phyloP scores from a whole-genome alignment of 2,113 vertebrate genomes.

The Meles meles region DNA sequence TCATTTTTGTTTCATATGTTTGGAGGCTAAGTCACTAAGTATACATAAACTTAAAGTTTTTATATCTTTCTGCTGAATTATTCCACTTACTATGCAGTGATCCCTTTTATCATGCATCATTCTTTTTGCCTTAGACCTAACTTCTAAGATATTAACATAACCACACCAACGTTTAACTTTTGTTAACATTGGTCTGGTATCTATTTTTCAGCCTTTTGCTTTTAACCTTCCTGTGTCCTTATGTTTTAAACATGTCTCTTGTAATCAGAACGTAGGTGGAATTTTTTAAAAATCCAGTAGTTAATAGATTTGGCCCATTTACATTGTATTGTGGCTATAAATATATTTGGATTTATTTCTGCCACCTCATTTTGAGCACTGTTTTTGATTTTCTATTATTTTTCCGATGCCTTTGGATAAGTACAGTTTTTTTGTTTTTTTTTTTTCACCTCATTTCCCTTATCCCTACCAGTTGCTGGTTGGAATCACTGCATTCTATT shows the following conservation, averaged over 20 bases:
- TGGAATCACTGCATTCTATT: not conserved
- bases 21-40: not conserved
- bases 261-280: not conserved
- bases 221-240: slow-evolving; percentile 13
- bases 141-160: not conserved
- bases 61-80: not conserved
- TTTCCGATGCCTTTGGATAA: not conserved
- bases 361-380: not conserved
- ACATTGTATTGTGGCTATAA: slow-evolving; percentile 44
- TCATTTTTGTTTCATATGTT: not conserved
- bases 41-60: not conserved
- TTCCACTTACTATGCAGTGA: not conserved
- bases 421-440: slow-evolving; percentile 11
- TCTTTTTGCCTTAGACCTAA: slow-evolving; percentile 7
- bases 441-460: not conserved
- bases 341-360: slow-evolving; percentile 25
- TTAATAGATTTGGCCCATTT: slow-evolving; percentile 41
- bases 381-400: not conserved
- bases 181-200: not conserved
- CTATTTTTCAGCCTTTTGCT: slow-evolving; percentile 32
- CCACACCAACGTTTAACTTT: not conserved
- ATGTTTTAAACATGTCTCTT: slow-evolving; percentile 25
- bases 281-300: not conserved
- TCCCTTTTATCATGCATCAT: not conserved
- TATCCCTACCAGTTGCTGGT: not conserved